A percentile compares a stretch with the other conserved stretches of the same genome.
phyloP scores from a whole-genome alignment of 2,797 vertebrate genomes.

The Argya squamiceps region DNA sequence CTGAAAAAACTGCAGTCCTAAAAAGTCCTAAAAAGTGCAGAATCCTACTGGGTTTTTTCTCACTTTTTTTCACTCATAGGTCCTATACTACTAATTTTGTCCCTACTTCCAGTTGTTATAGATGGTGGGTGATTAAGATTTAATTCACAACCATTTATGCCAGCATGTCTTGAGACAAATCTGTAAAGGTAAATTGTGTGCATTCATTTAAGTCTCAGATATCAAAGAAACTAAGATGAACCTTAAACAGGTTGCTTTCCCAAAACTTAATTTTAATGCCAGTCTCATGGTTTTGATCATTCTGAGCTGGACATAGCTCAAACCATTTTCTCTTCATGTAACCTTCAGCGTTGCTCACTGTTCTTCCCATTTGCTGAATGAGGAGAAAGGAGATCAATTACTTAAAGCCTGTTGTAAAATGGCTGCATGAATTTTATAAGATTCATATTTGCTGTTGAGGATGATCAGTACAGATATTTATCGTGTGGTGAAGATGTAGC shows the following conservation, averaged over 20 bases:
- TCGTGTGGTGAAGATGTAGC: not conserved
- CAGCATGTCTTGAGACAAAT: not conserved
- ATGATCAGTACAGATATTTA: not conserved
- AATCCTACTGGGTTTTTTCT: not conserved
- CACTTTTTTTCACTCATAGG: not conserved
- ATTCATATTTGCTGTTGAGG: not conserved
- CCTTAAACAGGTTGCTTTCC: not conserved
- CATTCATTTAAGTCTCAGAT: not conserved
- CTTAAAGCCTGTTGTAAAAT: constrained; percentile 13
- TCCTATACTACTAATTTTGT: not conserved
- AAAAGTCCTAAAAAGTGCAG: not conserved
- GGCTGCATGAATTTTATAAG: not conserved
- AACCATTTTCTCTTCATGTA: not conserved
- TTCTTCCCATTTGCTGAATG: not conserved
- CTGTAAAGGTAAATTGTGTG: not conserved
- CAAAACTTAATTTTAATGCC: constrained; percentile 31
- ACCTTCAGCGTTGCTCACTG: not conserved
- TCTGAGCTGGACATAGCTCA: not conserved
- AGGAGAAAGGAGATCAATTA: not conserved
- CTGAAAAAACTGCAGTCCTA: not conserved
- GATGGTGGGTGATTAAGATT: not conserved
- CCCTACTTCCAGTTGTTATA: not conserved
- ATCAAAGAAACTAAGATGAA: constrained; percentile 24
- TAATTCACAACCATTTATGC: not conserved
- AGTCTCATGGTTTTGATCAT: constrained; percentile 5